Conservation (phyloP, 2,797 vertebrate species). For the Lepilemur septentrionalis region DNA sequence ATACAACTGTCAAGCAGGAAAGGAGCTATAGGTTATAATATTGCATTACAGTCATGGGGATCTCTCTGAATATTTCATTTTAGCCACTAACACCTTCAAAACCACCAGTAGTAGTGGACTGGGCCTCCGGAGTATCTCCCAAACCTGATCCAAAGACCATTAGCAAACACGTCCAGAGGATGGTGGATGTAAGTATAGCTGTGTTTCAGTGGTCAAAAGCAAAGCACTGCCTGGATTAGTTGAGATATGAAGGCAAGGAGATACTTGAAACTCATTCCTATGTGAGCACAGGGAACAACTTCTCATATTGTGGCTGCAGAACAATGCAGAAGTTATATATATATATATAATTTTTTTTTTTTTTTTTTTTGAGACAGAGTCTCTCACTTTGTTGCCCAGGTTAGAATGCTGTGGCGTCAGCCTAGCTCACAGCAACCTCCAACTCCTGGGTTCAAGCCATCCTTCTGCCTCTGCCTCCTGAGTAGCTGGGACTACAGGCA, state of each 20-base stretch:
- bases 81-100: constrained; percentile 95
- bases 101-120: constrained; percentile 94
- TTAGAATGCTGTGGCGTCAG: no score
- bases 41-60: background rate
- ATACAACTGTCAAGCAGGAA: background rate
- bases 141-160: constrained; percentile 96
- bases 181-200: constrained; percentile 92
- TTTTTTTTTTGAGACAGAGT: no score
- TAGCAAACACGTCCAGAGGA: constrained; percentile 96
- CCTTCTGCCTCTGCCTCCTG: no score
- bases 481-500: no score
- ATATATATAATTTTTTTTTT: no score
- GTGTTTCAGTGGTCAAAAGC: background rate
- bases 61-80: constrained; percentile 69
- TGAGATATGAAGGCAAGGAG: background rate
- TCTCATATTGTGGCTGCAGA: background rate
- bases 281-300: background rate
- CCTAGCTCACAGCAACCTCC: no score
- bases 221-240: background rate
- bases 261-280: background rate
- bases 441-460: no score
- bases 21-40: background rate
- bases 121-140: constrained; percentile 95
- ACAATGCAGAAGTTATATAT: background rate
- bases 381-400: no score